These are phyloP conservation scores for Mustela lutreola DNA, from an alignment of 2,113 vertebrate genomes.

Conservation along the genomic window DNA sequence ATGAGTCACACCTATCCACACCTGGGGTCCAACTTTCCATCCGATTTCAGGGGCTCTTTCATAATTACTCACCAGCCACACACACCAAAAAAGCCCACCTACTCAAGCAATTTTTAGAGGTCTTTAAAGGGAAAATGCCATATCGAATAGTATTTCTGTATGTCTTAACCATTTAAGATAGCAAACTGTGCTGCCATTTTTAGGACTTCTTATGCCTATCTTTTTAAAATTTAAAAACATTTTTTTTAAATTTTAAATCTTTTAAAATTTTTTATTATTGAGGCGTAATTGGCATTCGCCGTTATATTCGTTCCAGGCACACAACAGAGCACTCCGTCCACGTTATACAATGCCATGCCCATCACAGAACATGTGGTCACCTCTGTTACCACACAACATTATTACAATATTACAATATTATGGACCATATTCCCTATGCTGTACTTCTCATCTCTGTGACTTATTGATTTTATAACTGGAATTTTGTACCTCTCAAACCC, in stretches of 20 bases:
- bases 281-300: neutral
- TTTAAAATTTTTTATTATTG: neutral
- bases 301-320: neutral
- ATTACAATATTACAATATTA: neutral
- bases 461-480: neutral
- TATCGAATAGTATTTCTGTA: neutral
- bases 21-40: neutral
- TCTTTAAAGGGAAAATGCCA: neutral
- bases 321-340: neutral
- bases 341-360: rapidly evolving
- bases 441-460: neutral
- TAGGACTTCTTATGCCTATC: neutral
- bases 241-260: too few relatives aligned
- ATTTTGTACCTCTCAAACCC: neutral
- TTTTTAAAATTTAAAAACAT: too few relatives aligned
- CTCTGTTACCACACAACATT: neutral
- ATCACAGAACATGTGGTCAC: neutral
- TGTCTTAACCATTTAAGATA: neutral
- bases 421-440: neutral
- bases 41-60: neutral
- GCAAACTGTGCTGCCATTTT: neutral
- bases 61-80: neutral
- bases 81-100: neutral
- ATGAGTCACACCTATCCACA: neutral
- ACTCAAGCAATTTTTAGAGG: neutral